Evolutionary conservation across 2,888 invertebrate genomes (phyloP), one percentile per base, ranked within the genome.

Genomic region (Zelleria hepariella): DNA sequence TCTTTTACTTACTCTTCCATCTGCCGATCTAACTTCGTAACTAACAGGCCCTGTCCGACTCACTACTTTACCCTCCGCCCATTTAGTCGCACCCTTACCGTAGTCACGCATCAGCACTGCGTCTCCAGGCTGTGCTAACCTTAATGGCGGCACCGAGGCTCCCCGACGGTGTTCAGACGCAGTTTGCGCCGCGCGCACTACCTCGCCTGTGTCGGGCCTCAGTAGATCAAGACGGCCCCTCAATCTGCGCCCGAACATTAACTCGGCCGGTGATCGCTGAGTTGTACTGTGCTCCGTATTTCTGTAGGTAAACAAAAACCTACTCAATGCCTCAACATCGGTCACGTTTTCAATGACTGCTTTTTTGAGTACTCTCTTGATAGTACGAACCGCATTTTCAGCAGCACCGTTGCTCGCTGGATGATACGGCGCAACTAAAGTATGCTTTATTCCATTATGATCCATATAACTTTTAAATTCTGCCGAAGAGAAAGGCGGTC

Each of bases 161-260:
- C 15, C 1, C 26, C 32, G 53, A 47, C 58, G 27, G 47, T 10
- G 26, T 32, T 47, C 47, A 24, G 23, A 52, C 52, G 20, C n/a
- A 21, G 24, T 26, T 20, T n/a, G 58, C 62, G 15, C 20, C 18
- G 23, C 55, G 21, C 15, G 10, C 15, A 47, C 57, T 5, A 15
- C 10, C 18, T 47, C 23, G 23, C 23, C 59, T 5, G 51, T 61
- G 7, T 57, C 24, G 21, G 61, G 62, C 5, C 64, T 62, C 27
- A 68, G 56, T 23, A 60, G 53, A 55, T 68, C 68, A 4, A 69
- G 59, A 0, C 67, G 63, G 7, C 58, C 61, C 57, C 66, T 65
- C 21, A 67, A 58, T 6, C 60, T 55, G 1, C 66, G 64, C 2
- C 67, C 66, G 4, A 64, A 24, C 57, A 68, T 21, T 7, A 63